phyloP scores from a whole-genome alignment of 2,797 vertebrate genomes.

The Tamandua tetradactyla region DNA sequence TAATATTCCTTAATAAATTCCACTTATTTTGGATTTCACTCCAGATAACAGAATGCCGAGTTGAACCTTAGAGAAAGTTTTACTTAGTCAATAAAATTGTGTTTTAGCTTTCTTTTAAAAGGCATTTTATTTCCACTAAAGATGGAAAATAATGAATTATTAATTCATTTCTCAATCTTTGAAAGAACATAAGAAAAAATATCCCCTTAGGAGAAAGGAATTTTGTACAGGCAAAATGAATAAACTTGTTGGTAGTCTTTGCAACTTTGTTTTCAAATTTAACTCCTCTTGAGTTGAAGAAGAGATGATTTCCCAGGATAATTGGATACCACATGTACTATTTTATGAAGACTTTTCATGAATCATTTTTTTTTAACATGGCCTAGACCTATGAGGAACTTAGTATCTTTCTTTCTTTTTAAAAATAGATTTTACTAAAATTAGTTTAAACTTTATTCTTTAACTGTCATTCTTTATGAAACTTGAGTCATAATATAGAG shows the following conservation, averaged over 20 bases:
- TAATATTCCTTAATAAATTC: background rate
- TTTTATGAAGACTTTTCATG: background rate
- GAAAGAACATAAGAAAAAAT: conserved; percentile 5
- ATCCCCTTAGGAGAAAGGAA: background rate
- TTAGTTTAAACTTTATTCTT: background rate
- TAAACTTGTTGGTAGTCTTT: background rate
- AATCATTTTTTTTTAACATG: background rate
- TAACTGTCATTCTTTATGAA: background rate
- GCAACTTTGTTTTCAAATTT: background rate
- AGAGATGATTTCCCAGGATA: background rate
- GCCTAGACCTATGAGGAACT: background rate
- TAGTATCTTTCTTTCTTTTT: background rate
- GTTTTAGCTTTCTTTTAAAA: conserved; percentile 1
- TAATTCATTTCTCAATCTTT: background rate
- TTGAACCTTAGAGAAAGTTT: background rate
- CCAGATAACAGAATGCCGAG: background rate
- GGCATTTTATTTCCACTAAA: background rate
- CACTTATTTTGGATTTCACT: background rate
- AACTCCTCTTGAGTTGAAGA: background rate
- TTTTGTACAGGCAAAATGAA: background rate
- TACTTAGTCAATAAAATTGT: background rate
- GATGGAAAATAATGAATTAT: background rate
- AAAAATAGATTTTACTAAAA: background rate
- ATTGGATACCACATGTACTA: accelerated
- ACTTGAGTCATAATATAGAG: background rate